These are phyloP conservation scores for Premnoplex brunnescens DNA, from an alignment of 2,797 vertebrate species.

Conservation along the genomic window DNA sequence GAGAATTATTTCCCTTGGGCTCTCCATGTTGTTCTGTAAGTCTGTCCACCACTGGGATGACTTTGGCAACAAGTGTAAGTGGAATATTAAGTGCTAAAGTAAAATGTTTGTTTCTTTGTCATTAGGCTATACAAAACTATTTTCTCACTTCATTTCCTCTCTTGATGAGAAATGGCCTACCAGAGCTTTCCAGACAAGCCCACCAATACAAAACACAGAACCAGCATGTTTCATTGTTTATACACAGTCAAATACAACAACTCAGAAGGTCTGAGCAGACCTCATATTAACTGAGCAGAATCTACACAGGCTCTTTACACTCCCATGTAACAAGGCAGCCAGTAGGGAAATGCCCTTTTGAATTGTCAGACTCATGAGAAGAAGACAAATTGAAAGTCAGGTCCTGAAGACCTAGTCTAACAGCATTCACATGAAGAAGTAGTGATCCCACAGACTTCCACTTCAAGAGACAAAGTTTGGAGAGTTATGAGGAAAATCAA, in stretches of 20 bases:
- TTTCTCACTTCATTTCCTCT: slow-evolving; percentile 4
- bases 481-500: not conserved
- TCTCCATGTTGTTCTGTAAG: not conserved
- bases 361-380: not conserved
- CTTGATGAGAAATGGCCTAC: not conserved
- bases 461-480: not conserved
- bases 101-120: not conserved
- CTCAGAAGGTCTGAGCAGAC: not conserved
- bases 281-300: not conserved
- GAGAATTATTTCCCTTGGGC: not conserved
- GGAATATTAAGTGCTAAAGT: not conserved
- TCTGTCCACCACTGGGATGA: not conserved
- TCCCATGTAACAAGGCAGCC: not conserved
- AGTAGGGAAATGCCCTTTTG: not conserved
- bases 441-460: not conserved
- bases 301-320: not conserved
- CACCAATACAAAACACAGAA: not conserved
- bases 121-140: not conserved
- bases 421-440: rapidly evolving
- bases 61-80: not conserved
- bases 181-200: not conserved
- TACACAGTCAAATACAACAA: not conserved
- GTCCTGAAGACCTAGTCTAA: not conserved
- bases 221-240: not conserved
- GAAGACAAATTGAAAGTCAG: not conserved